Conservation (phyloP, 2,797 vertebrate species). For the Characodon lateralis region DNA sequence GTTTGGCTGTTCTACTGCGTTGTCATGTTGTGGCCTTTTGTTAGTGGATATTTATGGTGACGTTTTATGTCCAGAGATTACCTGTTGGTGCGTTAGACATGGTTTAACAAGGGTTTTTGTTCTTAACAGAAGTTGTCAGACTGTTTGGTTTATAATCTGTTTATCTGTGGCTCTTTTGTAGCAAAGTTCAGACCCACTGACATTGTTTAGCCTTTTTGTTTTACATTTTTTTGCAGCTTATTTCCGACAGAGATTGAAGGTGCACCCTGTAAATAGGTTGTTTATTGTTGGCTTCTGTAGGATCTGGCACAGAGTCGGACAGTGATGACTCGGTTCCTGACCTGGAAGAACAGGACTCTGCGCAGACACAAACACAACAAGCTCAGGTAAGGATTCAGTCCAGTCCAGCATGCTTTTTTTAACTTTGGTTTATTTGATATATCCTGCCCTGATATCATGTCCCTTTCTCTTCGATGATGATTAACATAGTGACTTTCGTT, state of each 20-base stretch:
- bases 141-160: background rate
- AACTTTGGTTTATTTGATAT: background rate
- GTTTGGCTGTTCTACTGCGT: background rate
- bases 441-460: conserved; percentile 3
- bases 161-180: background rate
- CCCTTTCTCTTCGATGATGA: conserved; percentile 84
- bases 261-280: conserved; percentile 11
- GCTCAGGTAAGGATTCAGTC: conserved; percentile 85
- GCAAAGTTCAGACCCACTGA: background rate
- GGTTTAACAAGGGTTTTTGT: background rate
- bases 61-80: background rate
- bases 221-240: conserved; percentile 19
- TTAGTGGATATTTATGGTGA: background rate
- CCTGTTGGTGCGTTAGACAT: background rate
- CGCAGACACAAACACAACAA: conserved; percentile 96
- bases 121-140: background rate
- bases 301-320: conserved; percentile 97
- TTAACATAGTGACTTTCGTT: conserved; percentile 92
- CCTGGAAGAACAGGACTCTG: conserved; percentile 95
- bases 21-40: background rate
- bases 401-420: background rate
- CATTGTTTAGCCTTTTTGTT: background rate
- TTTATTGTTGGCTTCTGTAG: conserved; percentile 69
- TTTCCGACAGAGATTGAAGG: conserved; percentile 1
- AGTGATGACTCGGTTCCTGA: conserved; percentile 98